Conservation (phyloP, 1,140 invertebrate genomes). For the Tribolium castaneum region DNA sequence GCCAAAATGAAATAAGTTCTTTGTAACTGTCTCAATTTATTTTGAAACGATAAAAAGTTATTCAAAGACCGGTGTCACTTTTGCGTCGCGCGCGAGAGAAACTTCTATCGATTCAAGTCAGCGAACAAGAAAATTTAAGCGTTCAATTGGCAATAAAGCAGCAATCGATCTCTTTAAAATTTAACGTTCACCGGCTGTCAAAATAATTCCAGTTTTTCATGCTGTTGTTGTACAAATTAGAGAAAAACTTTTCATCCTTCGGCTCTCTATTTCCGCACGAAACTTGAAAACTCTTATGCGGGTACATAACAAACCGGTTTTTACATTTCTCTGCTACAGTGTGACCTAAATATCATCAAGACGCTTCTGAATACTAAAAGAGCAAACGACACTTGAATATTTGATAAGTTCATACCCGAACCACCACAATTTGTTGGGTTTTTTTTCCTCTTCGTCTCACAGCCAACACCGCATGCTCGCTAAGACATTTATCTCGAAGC, state of each 20-base stretch:
- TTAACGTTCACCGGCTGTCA: background rate
- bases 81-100: background rate
- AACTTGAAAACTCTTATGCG: background rate
- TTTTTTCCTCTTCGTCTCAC: background rate
- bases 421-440: background rate
- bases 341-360: background rate
- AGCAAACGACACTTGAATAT: background rate
- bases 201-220: background rate
- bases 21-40: background rate
- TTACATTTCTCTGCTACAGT: background rate
- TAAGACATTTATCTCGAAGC: background rate
- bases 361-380: background rate
- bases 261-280: background rate
- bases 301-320: background rate
- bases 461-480: background rate
- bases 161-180: background rate
- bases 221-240: background rate
- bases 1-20: background rate
- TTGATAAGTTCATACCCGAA: background rate
- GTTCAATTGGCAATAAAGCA: background rate
- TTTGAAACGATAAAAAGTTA: background rate
- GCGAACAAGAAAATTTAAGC: background rate
- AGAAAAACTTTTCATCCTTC: background rate
- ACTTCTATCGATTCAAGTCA: background rate
- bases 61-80: background rate